Evolutionary conservation across 1,140 invertebrate genomes (phyloP), one percentile per base, ranked within the genome.

Genomic region (Listronotus oregonensis): DNA sequence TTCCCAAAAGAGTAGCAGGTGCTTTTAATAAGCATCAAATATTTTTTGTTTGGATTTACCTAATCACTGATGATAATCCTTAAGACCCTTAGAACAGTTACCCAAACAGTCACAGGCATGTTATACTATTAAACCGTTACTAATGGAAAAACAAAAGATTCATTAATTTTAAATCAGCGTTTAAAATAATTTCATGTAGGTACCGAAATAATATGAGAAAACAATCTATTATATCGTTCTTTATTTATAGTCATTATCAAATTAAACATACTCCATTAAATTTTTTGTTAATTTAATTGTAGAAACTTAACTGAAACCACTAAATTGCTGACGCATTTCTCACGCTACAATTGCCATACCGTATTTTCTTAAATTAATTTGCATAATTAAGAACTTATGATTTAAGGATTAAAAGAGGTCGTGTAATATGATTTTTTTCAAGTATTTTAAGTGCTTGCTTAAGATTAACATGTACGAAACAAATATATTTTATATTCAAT

Each of bases 141-240:
- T 58, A 58, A 58, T 58, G 27, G 15, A 39, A 58, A 58, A 42
- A 60, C 58, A 60, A 60, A 60, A 60, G 58, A 49, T 39, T 49
- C 58, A 60, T 60, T 47, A 60, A 50, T 44, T 47, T 12, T 44
- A 14, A 32, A 58, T 21, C 31, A 31, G 43, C 34, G 34, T 37
- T 37, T 37, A 37, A 37, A 21, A 11, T 34, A 18, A 56, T 14
- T 15, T 37, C n/a, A 43, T 56, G 27, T 27, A 32, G 21, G 12
- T 47, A 44, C 17, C 18, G 27, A 46, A 46, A 46, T 58, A 49
- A 60, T 60, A 60, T 49, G 34, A 46, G 34, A 49, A 50, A 49
- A 60, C 12, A 60, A 60, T 21, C 17, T 12, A 17, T 15, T n/a
- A 37, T 50, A 44, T 34, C 31, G 27, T 50, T 60, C 12, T 37